Evolutionary conservation across 2,797 vertebrate genomes (phyloP).

Genomic region (Menidia menidia): DNA sequence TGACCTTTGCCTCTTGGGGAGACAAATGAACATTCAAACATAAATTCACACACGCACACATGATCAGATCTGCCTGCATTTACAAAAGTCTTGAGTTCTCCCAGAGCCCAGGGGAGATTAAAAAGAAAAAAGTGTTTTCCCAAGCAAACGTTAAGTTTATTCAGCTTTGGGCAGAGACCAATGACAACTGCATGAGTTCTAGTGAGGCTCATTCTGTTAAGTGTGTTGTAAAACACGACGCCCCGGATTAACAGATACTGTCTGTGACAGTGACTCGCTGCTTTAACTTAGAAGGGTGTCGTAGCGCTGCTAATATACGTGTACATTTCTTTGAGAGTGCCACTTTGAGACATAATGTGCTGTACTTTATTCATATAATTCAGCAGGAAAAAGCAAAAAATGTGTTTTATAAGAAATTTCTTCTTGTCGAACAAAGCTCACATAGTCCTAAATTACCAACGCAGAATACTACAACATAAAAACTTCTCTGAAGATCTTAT

Average conservation of each 20-base stretch:
- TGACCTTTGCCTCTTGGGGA: slow-evolving; percentile 65
- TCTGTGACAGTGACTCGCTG: slow-evolving; percentile 9
- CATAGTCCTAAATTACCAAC: too few species aligned
- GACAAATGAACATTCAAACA: slow-evolving; percentile 64
- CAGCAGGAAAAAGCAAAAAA: slow-evolving; percentile 51
- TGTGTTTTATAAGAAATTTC: slow-evolving; percentile 47
- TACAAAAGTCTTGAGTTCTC: slow-evolving; percentile 63
- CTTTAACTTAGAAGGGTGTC: slow-evolving; percentile 9
- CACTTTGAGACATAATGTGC: slow-evolving; percentile 40
- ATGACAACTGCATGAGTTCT: slow-evolving; percentile 33
- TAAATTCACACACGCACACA: slow-evolving; percentile 42
- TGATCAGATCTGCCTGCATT: slow-evolving; percentile 51
- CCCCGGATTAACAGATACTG: slow-evolving; percentile 1
- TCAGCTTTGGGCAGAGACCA: slow-evolving; percentile 51
- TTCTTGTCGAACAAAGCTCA: slow-evolving; percentile 1
- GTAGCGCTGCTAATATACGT: slow-evolving; percentile 9
- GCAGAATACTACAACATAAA: not conserved
- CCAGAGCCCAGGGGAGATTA: slow-evolving; percentile 53
- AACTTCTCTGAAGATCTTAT: slow-evolving; percentile 19
- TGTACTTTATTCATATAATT: slow-evolving; percentile 32
- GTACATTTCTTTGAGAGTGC: slow-evolving; percentile 14
- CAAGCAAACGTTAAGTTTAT: slow-evolving; percentile 65
- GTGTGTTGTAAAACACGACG: slow-evolving; percentile 13
- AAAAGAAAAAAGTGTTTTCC: slow-evolving; percentile 68
- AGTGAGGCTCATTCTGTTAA: slow-evolving; percentile 3